Evolutionary conservation across 2,888 invertebrate species (phyloP).

Genomic region (Dione vanillae): DNA sequence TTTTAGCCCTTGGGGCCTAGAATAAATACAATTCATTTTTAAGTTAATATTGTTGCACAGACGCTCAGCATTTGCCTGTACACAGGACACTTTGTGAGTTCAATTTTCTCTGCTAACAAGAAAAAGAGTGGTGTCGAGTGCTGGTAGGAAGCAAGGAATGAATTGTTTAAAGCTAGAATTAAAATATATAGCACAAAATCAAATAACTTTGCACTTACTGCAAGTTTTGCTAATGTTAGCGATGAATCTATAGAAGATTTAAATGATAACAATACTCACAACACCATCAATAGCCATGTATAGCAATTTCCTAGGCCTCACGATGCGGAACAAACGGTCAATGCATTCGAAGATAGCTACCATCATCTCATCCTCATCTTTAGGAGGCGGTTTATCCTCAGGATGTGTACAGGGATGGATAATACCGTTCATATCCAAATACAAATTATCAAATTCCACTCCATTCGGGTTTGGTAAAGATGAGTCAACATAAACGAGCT

Average conservation of each 20-base stretch:
- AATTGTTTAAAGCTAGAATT: too few species aligned
- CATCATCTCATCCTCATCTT: constrained; percentile 99
- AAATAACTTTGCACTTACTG: too few species aligned
- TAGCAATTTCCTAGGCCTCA: constrained; percentile 94
- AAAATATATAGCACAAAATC: background rate
- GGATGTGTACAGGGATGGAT: constrained; percentile 99
- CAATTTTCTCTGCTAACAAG: too few species aligned
- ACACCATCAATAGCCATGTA: constrained; percentile 99
- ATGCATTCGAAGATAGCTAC: constrained; percentile 99
- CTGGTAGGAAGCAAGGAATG: too few species aligned
- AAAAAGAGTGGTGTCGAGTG: too few species aligned
- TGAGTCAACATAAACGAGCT: constrained; percentile 90
- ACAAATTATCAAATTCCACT: constrained; percentile 98
- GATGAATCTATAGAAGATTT: background rate
- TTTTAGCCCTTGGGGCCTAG: constrained; percentile 97
- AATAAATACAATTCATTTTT: constrained; percentile 14
- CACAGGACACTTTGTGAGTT: too few species aligned
- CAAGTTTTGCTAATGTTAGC: too few species aligned
- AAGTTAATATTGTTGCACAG: too few species aligned
- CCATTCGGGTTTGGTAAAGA: constrained; percentile 97
- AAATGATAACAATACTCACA: constrained; percentile 75
- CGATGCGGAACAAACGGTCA: constrained; percentile 96
- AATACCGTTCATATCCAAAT: constrained; percentile 99
- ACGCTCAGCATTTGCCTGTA: too few species aligned
- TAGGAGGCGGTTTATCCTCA: constrained; percentile 98